Evolutionary conservation across 2,797 vertebrate genomes (phyloP).

Genomic region (Distichodus sexfasciatus): DNA sequence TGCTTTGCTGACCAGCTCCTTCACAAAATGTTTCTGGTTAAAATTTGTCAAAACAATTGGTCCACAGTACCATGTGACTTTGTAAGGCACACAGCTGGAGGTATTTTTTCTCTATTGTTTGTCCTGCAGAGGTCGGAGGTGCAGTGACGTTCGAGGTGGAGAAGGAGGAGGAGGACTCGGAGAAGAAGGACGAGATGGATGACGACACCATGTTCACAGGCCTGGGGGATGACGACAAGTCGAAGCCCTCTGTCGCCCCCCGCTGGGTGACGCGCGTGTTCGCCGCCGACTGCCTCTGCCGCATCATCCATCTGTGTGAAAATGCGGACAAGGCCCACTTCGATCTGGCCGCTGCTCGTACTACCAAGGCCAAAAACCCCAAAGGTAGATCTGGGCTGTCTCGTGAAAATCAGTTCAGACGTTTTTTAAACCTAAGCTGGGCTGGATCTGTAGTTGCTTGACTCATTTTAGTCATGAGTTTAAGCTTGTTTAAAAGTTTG

Average conservation of each 20-base stretch:
- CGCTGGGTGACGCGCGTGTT: slow-evolving; percentile 98
- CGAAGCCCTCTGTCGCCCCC: slow-evolving; percentile 94
- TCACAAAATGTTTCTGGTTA: too few species aligned
- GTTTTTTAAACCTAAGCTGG: too few species aligned
- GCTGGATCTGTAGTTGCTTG: too few species aligned
- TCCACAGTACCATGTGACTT: too few species aligned
- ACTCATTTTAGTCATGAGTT: too few species aligned
- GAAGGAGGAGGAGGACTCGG: slow-evolving; percentile 91
- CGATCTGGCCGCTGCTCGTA: slow-evolving; percentile 88
- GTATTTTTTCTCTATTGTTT: slow-evolving; percentile 1
- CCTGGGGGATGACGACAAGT: slow-evolving; percentile 92
- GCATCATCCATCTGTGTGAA: slow-evolving; percentile 92
- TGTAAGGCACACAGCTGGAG: too few species aligned
- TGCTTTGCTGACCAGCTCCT: too few species aligned
- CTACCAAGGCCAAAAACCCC: slow-evolving; percentile 82
- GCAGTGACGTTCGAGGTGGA: slow-evolving; percentile 78
- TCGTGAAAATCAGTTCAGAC: background rate
- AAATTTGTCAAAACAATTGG: too few species aligned
- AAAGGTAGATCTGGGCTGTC: slow-evolving; percentile 74
- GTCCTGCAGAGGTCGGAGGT: slow-evolving; percentile 81
- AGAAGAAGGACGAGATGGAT: slow-evolving; percentile 98
- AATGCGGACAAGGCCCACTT: slow-evolving; percentile 89
- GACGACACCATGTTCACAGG: slow-evolving; percentile 97
- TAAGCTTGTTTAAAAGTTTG: too few species aligned
- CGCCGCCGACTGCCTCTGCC: slow-evolving; percentile 93